Base-by-base conservation (phyloP, 1,140 invertebrate genomes). In the Zeugodacus cucurbitae region DNA sequence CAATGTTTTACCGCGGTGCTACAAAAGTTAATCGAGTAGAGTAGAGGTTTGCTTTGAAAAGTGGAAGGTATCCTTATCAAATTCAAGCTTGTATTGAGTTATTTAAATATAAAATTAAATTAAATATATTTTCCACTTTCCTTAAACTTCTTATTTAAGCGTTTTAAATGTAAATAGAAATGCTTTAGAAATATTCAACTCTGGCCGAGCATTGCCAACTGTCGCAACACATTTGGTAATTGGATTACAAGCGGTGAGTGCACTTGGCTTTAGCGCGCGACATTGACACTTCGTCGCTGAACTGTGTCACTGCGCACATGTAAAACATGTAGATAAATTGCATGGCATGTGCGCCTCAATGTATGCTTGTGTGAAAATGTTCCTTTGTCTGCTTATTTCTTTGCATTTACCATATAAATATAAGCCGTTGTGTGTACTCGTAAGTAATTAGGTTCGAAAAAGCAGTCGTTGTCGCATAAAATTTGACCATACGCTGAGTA, bases 191-290 rank as follows among this genome's bases (percentile, higher is more conserved):
- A 48, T 11, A 14, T 82, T 82, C 70, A 37, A n/a, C 14, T 41
- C 2, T n/a, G 5, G 74, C 41, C 44, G 48, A 82, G 41, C 48
- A 41, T 48, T 82, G 41, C 7, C 74, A 82, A 29, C 74, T 82
- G 74, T 82, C 37, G 14, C n/a, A 48, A 34, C 74, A 48, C 74
- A 82, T 82, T 82, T 82, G 74, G 20, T 82, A 82, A 82, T 82
- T 82, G 74, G 74, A 82, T 82, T 82, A 82, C 74, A 82, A 29
- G 74, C 44, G 41, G 26, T 37, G 74, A 82, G 37, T 82, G 74
- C 74, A 82, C 74, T 82, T 82, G 74, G 44, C 8, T 41, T 37
- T 26, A 6, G 41, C 74, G 37, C 34, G 74, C 44, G 41, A 82
- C 74, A 82, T 82, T 82, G 74, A 82, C 74, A 82, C 74, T 82